Conservation (phyloP, 1,140 invertebrate species). For the Liolophura sinensis region DNA sequence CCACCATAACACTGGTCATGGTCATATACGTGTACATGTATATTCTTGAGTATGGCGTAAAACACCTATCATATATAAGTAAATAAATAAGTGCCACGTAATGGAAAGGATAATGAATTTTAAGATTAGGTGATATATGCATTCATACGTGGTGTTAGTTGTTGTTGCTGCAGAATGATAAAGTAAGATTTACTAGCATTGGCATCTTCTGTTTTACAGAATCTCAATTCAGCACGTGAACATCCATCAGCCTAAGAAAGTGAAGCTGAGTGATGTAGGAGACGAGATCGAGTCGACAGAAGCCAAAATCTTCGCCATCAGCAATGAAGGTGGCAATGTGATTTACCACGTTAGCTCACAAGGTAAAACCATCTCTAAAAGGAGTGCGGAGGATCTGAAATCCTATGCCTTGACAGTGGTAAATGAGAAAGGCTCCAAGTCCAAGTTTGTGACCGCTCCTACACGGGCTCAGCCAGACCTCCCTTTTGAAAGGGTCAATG, state of each 20-base stretch:
- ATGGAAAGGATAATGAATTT: no score
- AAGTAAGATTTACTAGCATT: background rate
- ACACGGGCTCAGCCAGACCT: constrained; percentile 35
- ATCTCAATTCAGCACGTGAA: constrained; percentile 85
- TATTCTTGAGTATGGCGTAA: no score
- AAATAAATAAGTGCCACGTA: no score
- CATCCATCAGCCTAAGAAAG: constrained; percentile 70
- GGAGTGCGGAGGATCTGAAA: constrained; percentile 42
- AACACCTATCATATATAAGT: no score
- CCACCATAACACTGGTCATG: no score
- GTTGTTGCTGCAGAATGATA: no score
- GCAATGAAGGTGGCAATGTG: constrained; percentile 82
- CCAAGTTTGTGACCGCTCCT: constrained; percentile 29
- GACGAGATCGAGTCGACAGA: constrained; percentile 51
- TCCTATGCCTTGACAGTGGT: constrained; percentile 47
- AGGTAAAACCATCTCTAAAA: constrained; percentile 32
- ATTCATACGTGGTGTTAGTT: no score
- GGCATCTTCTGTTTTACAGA: constrained; percentile 29
- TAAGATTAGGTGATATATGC: no score
- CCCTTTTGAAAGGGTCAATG: constrained; percentile 50
- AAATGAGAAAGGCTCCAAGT: constrained; percentile 35
- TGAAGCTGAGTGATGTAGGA: constrained; percentile 45
- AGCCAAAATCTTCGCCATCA: constrained; percentile 82
- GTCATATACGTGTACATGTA: no score
- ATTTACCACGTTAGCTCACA: constrained; percentile 76